phyloP scores from a whole-genome alignment of 2,797 vertebrate species.

The Sebastes nivosus region DNA sequence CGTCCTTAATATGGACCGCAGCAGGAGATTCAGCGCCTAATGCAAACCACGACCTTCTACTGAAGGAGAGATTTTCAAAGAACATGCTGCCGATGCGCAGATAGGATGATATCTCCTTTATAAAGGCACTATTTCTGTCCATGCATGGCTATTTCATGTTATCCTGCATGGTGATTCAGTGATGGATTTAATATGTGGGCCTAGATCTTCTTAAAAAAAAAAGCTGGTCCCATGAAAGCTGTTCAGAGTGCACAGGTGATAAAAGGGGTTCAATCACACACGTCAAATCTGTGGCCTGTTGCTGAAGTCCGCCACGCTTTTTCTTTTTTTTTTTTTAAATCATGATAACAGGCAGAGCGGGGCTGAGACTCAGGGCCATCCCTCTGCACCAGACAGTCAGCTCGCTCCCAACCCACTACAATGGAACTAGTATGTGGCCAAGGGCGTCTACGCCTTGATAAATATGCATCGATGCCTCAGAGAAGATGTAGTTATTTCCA shows the following conservation, averaged over 20 bases:
- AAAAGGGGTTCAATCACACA: slow-evolving; percentile 31
- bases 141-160: background rate
- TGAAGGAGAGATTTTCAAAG: slow-evolving; percentile 62
- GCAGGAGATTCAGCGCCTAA: slow-evolving; percentile 51
- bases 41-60: slow-evolving; percentile 63
- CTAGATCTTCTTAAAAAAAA: background rate
- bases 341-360: slow-evolving; percentile 39
- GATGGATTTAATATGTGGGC: slow-evolving; percentile 30
- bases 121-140: slow-evolving; percentile 5
- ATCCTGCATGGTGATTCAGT: slow-evolving; percentile 12
- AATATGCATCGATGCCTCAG: slow-evolving; percentile 79
- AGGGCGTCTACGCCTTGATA: slow-evolving; percentile 70
- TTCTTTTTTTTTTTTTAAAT: slow-evolving; percentile 29
- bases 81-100: slow-evolving; percentile 25
- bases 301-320: slow-evolving; percentile 45
- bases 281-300: slow-evolving; percentile 54
- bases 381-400: slow-evolving; percentile 67
- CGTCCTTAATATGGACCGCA: slow-evolving; percentile 63
- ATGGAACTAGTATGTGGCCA: slow-evolving; percentile 67
- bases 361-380: slow-evolving; percentile 55
- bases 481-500: slow-evolving; percentile 82
- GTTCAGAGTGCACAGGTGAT: slow-evolving; percentile 45
- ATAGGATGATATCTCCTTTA: slow-evolving; percentile 18
- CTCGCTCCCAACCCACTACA: slow-evolving; percentile 66
- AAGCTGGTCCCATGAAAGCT: slow-evolving; percentile 26